These are phyloP conservation scores for Gracilinanus agilis DNA, from an alignment of 2,113 vertebrate species.

Conservation along the genomic window DNA sequence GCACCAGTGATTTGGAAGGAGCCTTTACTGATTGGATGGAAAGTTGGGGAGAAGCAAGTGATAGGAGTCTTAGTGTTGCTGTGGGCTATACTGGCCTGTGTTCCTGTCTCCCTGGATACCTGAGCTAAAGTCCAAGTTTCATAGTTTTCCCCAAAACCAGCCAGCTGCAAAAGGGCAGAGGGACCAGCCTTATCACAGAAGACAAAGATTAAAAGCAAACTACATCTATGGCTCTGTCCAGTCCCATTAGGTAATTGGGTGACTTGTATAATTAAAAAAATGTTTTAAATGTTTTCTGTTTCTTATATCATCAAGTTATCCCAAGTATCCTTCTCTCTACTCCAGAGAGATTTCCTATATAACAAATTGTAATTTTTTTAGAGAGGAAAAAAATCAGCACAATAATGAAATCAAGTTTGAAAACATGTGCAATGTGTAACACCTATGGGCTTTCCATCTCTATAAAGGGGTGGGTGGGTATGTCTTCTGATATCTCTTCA, in stretches of 20 bases:
- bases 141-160: not conserved
- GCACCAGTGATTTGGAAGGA: not conserved
- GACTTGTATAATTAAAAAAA: not conserved
- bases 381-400: not conserved
- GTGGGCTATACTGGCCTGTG: not conserved
- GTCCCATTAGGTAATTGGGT: not conserved
- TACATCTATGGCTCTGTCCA: not conserved
- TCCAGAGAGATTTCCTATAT: not conserved
- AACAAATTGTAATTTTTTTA: not conserved
- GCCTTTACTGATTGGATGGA: not conserved
- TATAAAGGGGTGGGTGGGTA: too few species aligned
- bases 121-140: not conserved
- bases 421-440: not conserved
- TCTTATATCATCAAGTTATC: not conserved
- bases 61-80: not conserved
- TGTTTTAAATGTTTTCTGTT: not conserved
- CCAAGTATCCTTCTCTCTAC: not conserved
- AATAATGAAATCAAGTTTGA: not conserved
- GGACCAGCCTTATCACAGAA: not conserved
- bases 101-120: not conserved
- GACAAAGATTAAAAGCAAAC: not conserved
- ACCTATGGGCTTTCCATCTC: not conserved
- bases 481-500: not conserved
- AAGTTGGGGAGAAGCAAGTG: not conserved
- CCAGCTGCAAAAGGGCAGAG: not conserved